A percentile compares a stretch with the other conserved stretches of the same genome.
phyloP scores from a whole-genome alignment of 2,797 vertebrate genomes.

The Hoplostethus mediterraneus region DNA sequence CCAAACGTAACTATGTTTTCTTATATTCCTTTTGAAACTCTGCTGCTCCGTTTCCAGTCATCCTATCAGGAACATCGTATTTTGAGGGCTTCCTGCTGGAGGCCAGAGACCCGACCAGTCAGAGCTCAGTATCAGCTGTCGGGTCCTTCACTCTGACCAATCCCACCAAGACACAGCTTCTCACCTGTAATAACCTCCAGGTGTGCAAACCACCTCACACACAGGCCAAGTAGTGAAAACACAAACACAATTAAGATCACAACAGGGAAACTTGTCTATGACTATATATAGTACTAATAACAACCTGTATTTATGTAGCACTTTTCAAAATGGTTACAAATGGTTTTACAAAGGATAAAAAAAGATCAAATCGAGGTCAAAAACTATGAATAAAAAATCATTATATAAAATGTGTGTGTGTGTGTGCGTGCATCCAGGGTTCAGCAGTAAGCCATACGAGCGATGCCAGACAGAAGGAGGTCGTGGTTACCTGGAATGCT shows the following conservation, averaged over 20 bases:
- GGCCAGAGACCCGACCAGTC: conserved; percentile 78
- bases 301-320: too few relatives aligned
- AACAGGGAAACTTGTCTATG: too few relatives aligned
- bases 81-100: conserved; percentile 89
- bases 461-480: conserved; percentile 71
- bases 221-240: too few relatives aligned
- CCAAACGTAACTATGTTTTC: background rate
- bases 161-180: conserved; percentile 80
- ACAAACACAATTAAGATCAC: too few relatives aligned
- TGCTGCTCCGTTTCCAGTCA: conserved; percentile 63
- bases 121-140: conserved; percentile 61
- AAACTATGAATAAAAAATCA: background rate
- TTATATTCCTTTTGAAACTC: background rate
- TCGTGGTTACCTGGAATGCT: conserved; percentile 85
- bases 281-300: too few relatives aligned
- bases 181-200: conserved; percentile 82
- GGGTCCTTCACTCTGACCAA: conserved; percentile 84
- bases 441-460: conserved; percentile 75
- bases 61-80: conserved; percentile 29
- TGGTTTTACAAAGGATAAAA: too few relatives aligned
- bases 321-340: too few relatives aligned
- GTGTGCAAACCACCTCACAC: conserved; percentile 7
- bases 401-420: background rate
- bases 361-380: too few relatives aligned
- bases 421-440: conserved; percentile 34